These are phyloP conservation scores for Kryptolebias marmoratus DNA, from an alignment of 2,113 vertebrate genomes.

Conservation along the genomic window DNA sequence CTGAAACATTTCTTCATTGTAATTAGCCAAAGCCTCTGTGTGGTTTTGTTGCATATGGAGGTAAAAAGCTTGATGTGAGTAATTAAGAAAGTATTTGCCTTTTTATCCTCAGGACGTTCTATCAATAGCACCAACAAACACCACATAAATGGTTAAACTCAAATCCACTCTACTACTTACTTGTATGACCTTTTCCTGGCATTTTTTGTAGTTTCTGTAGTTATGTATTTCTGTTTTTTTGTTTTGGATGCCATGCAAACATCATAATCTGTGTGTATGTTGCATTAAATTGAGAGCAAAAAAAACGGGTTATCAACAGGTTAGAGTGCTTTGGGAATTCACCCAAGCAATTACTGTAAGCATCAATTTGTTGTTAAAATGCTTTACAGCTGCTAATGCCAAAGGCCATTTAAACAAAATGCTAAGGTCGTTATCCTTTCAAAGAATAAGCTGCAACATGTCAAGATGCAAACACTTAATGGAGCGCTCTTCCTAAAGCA, in stretches of 20 bases:
- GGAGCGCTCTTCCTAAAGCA: conserved; percentile 52
- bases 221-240: conserved; percentile 5
- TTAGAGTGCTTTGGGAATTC: conserved; percentile 65
- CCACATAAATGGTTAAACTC: conserved; percentile 13
- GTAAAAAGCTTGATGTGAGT: conserved; percentile 54
- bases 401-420: conserved; percentile 66
- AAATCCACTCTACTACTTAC: conserved; percentile 10
- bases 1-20: conserved; percentile 59
- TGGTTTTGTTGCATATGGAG: conserved; percentile 67
- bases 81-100: conserved; percentile 50
- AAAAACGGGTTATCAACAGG: conserved; percentile 31
- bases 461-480: conserved; percentile 63
- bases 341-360: conserved; percentile 71
- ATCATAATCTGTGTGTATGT: conserved; percentile 28
- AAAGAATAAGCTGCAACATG: conserved; percentile 41
- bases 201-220: conserved; percentile 9
- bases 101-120: conserved; percentile 56
- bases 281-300: conserved; percentile 56
- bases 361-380: conserved; percentile 69
- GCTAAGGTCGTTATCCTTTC: conserved; percentile 65
- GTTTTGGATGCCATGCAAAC: conserved; percentile 48
- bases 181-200: conserved; percentile 18
- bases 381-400: conserved; percentile 60
- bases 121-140: conserved; percentile 52
- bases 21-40: conserved; percentile 67